These are phyloP conservation scores for Epinephelus lanceolatus DNA, from an alignment of 2,113 vertebrate genomes.

Conservation along the genomic window DNA sequence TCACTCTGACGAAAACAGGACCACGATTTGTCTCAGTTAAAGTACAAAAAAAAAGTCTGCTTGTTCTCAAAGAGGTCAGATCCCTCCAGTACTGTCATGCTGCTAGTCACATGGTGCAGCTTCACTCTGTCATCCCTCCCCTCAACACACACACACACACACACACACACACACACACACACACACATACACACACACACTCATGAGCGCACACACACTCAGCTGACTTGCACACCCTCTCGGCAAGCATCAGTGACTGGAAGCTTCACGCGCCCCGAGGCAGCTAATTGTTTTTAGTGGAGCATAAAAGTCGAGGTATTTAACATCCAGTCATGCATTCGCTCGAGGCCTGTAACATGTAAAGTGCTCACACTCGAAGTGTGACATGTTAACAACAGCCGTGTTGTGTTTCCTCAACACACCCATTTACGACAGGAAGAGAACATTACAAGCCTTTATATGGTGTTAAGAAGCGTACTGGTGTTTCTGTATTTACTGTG, in stretches of 20 bases:
- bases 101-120: constrained; percentile 68
- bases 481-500: background rate
- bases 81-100: constrained; percentile 62
- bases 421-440: constrained; percentile 22
- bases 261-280: constrained; percentile 10
- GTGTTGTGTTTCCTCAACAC: constrained; percentile 1
- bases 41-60: background rate
- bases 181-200: constrained; percentile 24
- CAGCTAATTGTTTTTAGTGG: constrained; percentile 23
- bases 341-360: constrained; percentile 21
- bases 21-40: background rate
- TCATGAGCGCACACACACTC: constrained; percentile 30
- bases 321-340: constrained; percentile 41
- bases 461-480: background rate
- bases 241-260: constrained; percentile 1
- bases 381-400: constrained; percentile 37
- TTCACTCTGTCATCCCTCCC: constrained; percentile 3
- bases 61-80: constrained; percentile 46
- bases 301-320: constrained; percentile 9
- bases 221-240: constrained; percentile 62
- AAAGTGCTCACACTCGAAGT: constrained; percentile 8
- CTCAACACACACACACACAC: constrained; percentile 17
- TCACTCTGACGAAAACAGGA: background rate
- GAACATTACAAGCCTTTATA: constrained; percentile 12
- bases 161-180: constrained; percentile 19